A percentile compares a stretch with the other conserved stretches of the same genome.
Evolutionary conservation across 2,888 invertebrate species (phyloP).

Genomic region (Drosophila siamana): DNA sequence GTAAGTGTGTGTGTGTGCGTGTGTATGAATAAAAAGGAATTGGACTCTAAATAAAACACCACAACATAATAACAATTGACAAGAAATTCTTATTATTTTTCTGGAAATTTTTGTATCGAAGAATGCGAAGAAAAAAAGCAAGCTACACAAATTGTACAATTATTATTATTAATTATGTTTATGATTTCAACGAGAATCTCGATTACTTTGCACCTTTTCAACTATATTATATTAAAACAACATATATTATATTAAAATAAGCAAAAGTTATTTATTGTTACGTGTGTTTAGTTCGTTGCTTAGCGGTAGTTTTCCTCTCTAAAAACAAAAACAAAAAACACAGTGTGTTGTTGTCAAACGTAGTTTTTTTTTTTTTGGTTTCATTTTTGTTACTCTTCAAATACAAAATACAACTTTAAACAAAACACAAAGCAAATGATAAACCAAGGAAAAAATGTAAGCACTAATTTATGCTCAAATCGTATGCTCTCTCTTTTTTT

Average conservation of each 20-base stretch:
- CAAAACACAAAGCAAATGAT: not conserved
- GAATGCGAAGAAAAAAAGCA: slow-evolving; percentile 5
- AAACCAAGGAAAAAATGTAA: slow-evolving; percentile 16
- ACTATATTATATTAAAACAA: slow-evolving; percentile 4
- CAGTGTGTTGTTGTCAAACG: slow-evolving; percentile 52
- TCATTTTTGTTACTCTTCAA: not conserved
- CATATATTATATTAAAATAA: slow-evolving; percentile 25
- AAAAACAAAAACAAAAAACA: slow-evolving; percentile 14
- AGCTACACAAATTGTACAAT: slow-evolving; percentile 14
- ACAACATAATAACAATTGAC: not conserved
- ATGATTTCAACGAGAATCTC: slow-evolving; percentile 34
- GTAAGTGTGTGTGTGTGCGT: slow-evolving; percentile 7
- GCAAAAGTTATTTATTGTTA: slow-evolving; percentile 37
- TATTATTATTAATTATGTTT: slow-evolving; percentile 20
- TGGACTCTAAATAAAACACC: slow-evolving; percentile 24
- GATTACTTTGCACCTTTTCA: slow-evolving; percentile 28
- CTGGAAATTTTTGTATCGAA: slow-evolving; percentile 6
- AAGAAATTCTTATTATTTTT: slow-evolving; percentile 37
- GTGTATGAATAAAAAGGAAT: slow-evolving; percentile 27
- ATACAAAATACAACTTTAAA: not conserved
- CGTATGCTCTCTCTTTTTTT: slow-evolving; percentile 56
- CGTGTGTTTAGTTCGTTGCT: slow-evolving; percentile 45
- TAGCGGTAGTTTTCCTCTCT: slow-evolving; percentile 43
- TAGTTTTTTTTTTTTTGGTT: slow-evolving; percentile 38
- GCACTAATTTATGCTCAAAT: slow-evolving; percentile 47